Evolutionary conservation across 2,888 invertebrate species (phyloP), one percentile per base, ranked within the genome.

Genomic region (Orthosia gracilis): DNA sequence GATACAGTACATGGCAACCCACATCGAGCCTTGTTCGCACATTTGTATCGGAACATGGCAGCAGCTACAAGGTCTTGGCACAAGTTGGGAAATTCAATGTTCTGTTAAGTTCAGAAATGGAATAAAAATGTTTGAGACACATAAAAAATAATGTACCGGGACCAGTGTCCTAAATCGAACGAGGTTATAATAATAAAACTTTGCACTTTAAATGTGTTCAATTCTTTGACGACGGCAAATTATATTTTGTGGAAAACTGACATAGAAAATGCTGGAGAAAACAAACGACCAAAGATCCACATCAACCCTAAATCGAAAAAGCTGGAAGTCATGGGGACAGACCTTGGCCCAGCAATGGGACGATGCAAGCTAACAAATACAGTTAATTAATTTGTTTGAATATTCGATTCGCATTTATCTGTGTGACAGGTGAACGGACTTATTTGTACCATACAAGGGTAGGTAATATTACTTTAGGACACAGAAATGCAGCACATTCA

Each of bases 31-130:
- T 40, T 54, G 59, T 69, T 77, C 47, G 40, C 59, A 49, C 59
- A 70, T 70, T 78, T 45, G 18, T 61, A 61, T 49, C 75, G 52
- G 18, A 26, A 54, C 59, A 78, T 54, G 40, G 17, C 54, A 40
- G 47, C 47, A 11, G 47, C 23, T 21, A 78, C 75, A 70, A 70
- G 71, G 45, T 70, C 71, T 76, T 76, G 75, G 75, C 75, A 76
- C 78, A 18, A 54, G 71, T 45, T 45, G 15, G n/a, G 21, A 54
- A 69, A 54, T 47, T 61, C 49, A 0, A 70, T 45, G 59, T 49
- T 21, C 23, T 21, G 70, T 61, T 59, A 40, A 54, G 59, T 70
- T 61, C 70, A 21, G 49, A 70, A 49, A 70, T 78, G 47, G 75
- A 70, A 78, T 59, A 59, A 71, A 70, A 26, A 52, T 59, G 40